Evolutionary conservation across 2,888 invertebrate species (phyloP), one percentile per base, ranked within the genome.

Genomic region (Eurytoma adleriae): DNA sequence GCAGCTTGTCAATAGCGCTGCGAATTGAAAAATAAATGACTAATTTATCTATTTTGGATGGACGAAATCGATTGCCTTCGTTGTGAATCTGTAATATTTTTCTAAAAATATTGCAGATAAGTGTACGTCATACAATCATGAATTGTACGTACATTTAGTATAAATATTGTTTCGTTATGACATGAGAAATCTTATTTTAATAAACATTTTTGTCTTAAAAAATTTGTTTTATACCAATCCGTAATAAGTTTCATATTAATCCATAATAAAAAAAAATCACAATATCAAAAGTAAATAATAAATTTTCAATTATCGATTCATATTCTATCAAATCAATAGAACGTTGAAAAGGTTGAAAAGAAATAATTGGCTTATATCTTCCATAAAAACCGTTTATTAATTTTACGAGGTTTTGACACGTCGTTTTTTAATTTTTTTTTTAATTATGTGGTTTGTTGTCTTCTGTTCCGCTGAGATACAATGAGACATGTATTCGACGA

Each of bases 361-460:
- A 73, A 18, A 75, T 27, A 18, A 52, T 71, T 24, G 14, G 66
- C 64, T 71, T 71, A 68, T 73, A 79, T 66, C 73, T 79, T 82
- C 74, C 79, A 78, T 82, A 79, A 74, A 79, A 83, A 82, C 78
- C 80, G 67, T 84, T 85, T 83, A 84, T 85, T 84, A 81, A 75
- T 79, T 76, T 79, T 78, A 81, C 40, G 62, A 78, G 40, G 61
- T 24, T 77, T 70, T 27, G 69, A 79, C 75, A 77, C 50, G 61
- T 81, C 62, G 50, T 64, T 70, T 73, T 76, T 79, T 40, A 13
- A 30, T 52, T 68, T 71, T 57, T 75, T 54, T 62, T 48, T 66
- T 48, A 40, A 40, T 50, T 73, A 18, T 56, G 40, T 50, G 24
- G 20, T 70, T 70, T 52, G 70, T 75, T 13, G 18, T 70, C 16